Percentiles rank a stretch among this genome's conserved stretches.
These are phyloP conservation scores for Clostera curtula DNA, from an alignment of 2,888 invertebrate genomes.

Conservation along the genomic window DNA sequence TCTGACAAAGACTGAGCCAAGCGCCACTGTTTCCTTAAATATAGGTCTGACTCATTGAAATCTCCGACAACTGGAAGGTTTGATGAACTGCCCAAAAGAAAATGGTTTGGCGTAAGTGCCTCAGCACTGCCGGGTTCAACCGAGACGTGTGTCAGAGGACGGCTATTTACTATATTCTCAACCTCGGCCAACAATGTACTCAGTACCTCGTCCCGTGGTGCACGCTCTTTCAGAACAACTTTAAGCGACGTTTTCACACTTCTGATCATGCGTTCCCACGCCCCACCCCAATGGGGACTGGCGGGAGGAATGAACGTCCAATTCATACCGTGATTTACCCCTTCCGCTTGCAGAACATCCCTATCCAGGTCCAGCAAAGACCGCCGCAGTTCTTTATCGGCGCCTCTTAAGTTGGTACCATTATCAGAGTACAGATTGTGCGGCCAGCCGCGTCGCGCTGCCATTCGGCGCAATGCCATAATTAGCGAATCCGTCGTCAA, in stretches of 20 bases:
- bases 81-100: constrained; percentile 15
- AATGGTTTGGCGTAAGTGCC: constrained; percentile 21
- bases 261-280: constrained; percentile 17
- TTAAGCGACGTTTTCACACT: constrained; percentile 12
- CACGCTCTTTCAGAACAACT: constrained; percentile 12
- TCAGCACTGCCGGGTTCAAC: constrained; percentile 4
- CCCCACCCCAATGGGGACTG: constrained; percentile 16
- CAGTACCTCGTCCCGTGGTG: constrained; percentile 10
- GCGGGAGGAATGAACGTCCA: constrained; percentile 17
- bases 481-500: constrained; percentile 15
- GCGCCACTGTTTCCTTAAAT: constrained; percentile 10
- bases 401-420: background rate
- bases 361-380: background rate
- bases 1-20: constrained; percentile 9
- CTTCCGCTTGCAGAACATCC: background rate
- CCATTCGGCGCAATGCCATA: constrained; percentile 19
- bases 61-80: constrained; percentile 3
- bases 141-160: constrained; percentile 9
- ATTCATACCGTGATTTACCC: background rate
- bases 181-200: constrained; percentile 9
- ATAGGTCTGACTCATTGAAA: constrained; percentile 5
- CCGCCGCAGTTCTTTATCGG: background rate
- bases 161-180: constrained; percentile 10
- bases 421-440: background rate
- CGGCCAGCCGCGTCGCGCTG: constrained; percentile 5